Conservation (phyloP, 2,113 vertebrate species). For the Ophthalmolycus amberensis region DNA sequence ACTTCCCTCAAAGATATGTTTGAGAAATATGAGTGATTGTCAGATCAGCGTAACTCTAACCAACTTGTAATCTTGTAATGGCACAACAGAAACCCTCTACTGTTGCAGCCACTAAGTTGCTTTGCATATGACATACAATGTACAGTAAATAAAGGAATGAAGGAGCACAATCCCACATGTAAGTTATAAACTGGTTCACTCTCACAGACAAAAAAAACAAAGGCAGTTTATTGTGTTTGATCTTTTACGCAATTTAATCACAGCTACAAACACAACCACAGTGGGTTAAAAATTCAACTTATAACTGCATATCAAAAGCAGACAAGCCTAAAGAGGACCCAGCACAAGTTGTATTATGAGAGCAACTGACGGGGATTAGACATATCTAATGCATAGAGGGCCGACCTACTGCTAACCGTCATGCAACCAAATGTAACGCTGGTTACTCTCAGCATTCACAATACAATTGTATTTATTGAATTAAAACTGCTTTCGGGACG, state of each 20-base stretch:
- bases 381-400: not conserved
- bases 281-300: not conserved
- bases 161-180: not conserved
- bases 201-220: not conserved
- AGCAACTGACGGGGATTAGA: not conserved
- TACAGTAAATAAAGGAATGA: not conserved
- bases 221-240: not conserved
- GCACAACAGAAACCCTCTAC: not conserved
- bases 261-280: not conserved
- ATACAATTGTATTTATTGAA: not conserved
- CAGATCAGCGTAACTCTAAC: not conserved
- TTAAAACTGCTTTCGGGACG: not conserved
- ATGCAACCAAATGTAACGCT: not conserved
- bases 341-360: not conserved
- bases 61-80: not conserved
- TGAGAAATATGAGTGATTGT: not conserved
- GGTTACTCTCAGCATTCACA: not conserved
- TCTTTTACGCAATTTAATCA: not conserved
- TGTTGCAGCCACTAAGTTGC: not conserved
- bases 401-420: not conserved
- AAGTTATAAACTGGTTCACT: not conserved
- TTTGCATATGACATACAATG: not conserved
- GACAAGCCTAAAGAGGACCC: not conserved
- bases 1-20: not conserved
- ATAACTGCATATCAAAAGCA: not conserved